Evolutionary conservation across 1,140 invertebrate genomes (phyloP), one percentile per base, ranked within the genome.

Genomic region (Globodera rostochiensis): DNA sequence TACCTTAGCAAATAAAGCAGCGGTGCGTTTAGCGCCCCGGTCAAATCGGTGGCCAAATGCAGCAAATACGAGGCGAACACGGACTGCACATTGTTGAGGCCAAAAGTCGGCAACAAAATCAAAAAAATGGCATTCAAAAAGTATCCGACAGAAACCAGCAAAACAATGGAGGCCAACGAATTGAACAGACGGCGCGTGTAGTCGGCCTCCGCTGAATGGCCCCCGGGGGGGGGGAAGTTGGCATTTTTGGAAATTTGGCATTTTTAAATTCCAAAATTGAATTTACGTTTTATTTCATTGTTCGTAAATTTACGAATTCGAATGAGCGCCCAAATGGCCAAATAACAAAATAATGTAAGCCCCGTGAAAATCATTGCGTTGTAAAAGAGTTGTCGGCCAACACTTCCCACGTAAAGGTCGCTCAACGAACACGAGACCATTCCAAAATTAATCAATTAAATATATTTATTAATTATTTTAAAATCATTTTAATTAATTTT

Each of bases 111-210:
- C 67, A 70, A 9, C 11, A 70, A 19, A 8, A 70, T 11, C 67
- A 70, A 45, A 45, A n/a, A 70, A 19, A 21, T 8, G 67, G 67
- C 11, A 45, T 70, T 70, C 21, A 70, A 19, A 45, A 70, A 70
- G 60, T 70, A 70, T 8, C 67, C 67, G 67, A 70, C 11, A 4
- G n/a, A 21, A 21, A 6, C 67, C n/a, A 70, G 9, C 8, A 9
- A 25, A 45, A 6, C 67, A 19, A 25, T 70, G 67, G 36, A 21
- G 9, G 67, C 6, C 67, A 70, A 45, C 11, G 67, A 70, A 6
- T 11, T n/a, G 67, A 70, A 70, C 67, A 70, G 67, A 45, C 67
- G 67, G 67, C 67, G 67, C 8, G 67, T 70, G 67, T 25, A 45
- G n/a, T 70, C 36, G n/a, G 19, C 67, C 36, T 70, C 21, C 11